phyloP scores from a whole-genome alignment of 2,113 vertebrate genomes.

The Xiphophorus couchianus region DNA sequence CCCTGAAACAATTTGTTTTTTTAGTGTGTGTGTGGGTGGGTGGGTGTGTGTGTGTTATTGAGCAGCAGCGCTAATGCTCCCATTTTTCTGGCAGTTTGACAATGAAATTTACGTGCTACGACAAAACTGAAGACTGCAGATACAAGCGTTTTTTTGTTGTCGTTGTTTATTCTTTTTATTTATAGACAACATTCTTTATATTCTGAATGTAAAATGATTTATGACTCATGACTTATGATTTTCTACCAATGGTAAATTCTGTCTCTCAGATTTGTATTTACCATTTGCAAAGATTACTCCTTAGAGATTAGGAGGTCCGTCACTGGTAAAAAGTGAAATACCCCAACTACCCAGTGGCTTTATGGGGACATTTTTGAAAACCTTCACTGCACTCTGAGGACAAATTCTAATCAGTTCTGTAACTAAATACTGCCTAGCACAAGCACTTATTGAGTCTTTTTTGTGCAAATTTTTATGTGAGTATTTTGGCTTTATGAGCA shows the following conservation, averaged over 20 bases:
- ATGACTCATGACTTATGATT: background rate
- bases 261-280: background rate
- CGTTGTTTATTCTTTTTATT: background rate
- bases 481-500: background rate
- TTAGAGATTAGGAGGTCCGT: background rate
- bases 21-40: background rate
- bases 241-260: background rate
- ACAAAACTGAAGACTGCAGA: conserved; percentile 38
- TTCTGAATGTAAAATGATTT: conserved; percentile 6
- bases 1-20: conserved; percentile 54
- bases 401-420: background rate
- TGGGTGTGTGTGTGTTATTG: conserved; percentile 4
- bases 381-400: background rate
- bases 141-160: conserved; percentile 21
- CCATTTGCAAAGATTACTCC: background rate
- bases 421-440: background rate
- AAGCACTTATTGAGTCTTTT: background rate
- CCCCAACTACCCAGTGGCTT: background rate
- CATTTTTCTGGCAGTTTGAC: conserved; percentile 47
- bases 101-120: conserved; percentile 29
- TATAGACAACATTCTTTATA: conserved; percentile 12
- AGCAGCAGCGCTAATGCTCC: conserved; percentile 37
- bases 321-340: background rate
- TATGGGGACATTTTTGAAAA: background rate
- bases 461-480: background rate